A percentile compares a stretch with the other conserved stretches of the same genome.
Conservation (phyloP, 2,113 vertebrate genomes). For the Pampusana beccarii region DNA sequence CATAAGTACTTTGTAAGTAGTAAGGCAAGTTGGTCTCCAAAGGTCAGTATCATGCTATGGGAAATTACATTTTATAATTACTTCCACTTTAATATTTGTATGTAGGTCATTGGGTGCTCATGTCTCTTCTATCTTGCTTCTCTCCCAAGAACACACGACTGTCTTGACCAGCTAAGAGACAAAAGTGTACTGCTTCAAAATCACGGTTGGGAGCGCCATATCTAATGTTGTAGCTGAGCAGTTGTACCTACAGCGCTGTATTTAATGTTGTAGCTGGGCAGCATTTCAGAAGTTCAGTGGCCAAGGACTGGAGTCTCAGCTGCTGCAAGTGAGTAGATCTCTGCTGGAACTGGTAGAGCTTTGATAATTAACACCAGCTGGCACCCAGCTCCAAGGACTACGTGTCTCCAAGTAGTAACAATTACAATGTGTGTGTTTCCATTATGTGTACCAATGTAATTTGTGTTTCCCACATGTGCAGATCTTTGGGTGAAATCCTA, state of each 20-base stretch:
- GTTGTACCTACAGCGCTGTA: no score
- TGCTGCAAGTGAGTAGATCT: neutral
- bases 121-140: neutral
- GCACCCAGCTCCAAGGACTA: neutral
- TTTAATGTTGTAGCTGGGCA: neutral
- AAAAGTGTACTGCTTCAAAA: neutral
- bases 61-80: neutral
- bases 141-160: neutral
- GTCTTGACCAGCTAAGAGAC: neutral
- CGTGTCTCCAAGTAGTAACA: neutral
- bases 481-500: neutral
- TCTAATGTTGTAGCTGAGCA: no score
- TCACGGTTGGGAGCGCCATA: rapidly evolving
- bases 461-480: neutral
- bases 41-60: neutral
- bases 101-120: neutral
- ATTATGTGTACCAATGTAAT: neutral
- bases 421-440: neutral
- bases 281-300: neutral
- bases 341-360: neutral
- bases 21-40: neutral
- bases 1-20: neutral
- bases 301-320: neutral
- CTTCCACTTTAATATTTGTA: neutral
- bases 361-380: neutral